These are phyloP conservation scores for Salvelinus namaycush DNA, from an alignment of 2,113 vertebrate species.

Conservation along the genomic window DNA sequence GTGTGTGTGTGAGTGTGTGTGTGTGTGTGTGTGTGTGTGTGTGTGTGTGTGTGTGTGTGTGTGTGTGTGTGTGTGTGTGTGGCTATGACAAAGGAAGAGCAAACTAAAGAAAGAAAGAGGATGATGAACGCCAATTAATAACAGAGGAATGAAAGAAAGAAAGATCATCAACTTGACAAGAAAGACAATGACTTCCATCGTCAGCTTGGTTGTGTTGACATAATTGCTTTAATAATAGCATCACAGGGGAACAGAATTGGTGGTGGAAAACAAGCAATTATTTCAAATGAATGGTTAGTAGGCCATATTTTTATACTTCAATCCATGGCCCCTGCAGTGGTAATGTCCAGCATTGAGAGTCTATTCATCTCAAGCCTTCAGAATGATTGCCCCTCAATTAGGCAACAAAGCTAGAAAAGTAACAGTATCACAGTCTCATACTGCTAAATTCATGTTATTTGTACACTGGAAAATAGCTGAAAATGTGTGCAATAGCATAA, in stretches of 20 bases:
- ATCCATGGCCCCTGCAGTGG: constrained; percentile 28
- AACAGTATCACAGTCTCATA: constrained; percentile 47
- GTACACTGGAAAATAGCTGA: not conserved
- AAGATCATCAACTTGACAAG: constrained; percentile 27
- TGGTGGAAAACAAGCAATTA: constrained; percentile 61
- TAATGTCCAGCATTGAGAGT: constrained; percentile 34
- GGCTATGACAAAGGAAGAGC: not conserved
- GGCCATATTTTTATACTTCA: constrained; percentile 18
- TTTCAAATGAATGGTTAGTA: constrained; percentile 58
- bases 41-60: not conserved
- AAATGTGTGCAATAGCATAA: not conserved
- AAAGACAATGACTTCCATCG: no score
- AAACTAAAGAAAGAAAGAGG: not conserved
- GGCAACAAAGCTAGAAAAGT: constrained; percentile 30
- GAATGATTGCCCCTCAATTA: constrained; percentile 23
- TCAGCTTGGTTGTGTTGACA: no score
- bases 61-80: not conserved
- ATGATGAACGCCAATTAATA: not conserved
- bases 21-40: no score
- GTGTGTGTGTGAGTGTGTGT: not conserved
- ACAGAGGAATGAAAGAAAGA: not conserved
- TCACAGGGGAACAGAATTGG: constrained; percentile 28
- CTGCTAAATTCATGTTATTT: not conserved
- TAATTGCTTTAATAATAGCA: constrained; percentile 49
- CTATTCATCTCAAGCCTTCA: constrained; percentile 46